Percentiles rank a stretch among this genome's conserved stretches.
These are phyloP conservation scores for Rhodeus uyekii DNA, from an alignment of 2,797 vertebrate genomes.

Conservation along the genomic window DNA sequence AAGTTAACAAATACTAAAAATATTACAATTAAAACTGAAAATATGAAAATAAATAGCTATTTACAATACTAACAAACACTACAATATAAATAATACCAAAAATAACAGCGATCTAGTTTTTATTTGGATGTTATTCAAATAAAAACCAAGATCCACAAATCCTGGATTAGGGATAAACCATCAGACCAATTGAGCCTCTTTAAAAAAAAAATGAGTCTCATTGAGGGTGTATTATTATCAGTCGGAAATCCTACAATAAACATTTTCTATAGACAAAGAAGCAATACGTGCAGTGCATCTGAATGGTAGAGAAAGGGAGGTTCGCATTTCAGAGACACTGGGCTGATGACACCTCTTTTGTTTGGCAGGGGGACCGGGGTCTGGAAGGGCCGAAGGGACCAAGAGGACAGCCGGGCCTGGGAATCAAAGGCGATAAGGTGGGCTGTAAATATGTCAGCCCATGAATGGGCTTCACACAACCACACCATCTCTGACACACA, in stretches of 20 bases:
- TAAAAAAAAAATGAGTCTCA: neutral
- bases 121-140: neutral
- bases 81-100: neutral
- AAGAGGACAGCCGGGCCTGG: slow-evolving; percentile 80
- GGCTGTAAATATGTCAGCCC: slow-evolving; percentile 69
- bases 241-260: neutral
- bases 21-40: neutral
- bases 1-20: neutral
- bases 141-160: neutral
- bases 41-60: neutral
- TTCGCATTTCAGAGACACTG: slow-evolving; percentile 49
- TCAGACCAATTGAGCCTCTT: neutral
- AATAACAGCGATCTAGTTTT: neutral
- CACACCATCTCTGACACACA: slow-evolving; percentile 55
- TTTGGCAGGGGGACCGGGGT: slow-evolving; percentile 83
- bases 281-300: slow-evolving; percentile 54
- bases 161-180: neutral
- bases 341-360: slow-evolving; percentile 63
- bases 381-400: slow-evolving; percentile 83
- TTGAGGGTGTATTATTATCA: neutral
- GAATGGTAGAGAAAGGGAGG: neutral
- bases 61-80: neutral
- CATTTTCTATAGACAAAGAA: neutral
- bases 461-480: slow-evolving; percentile 57
- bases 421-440: slow-evolving; percentile 91